Evolutionary conservation across 2,797 vertebrate genomes (phyloP), one percentile per base, ranked within the genome.

Genomic region (Xenops minutus): DNA sequence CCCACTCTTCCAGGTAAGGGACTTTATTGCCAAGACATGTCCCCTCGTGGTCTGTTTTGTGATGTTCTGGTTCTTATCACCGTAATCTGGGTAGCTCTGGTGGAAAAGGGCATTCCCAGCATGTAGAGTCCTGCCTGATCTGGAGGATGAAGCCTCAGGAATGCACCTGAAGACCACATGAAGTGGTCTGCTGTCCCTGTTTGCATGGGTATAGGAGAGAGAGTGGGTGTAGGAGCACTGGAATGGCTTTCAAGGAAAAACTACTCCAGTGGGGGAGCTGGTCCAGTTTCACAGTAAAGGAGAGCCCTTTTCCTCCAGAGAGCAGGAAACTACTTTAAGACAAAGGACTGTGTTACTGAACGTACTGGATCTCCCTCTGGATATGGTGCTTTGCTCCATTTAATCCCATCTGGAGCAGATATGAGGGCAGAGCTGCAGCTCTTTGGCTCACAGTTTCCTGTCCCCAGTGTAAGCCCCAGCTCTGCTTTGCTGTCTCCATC

Each of bases 1-100:
- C 96, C 49, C 97, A 84, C 69, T 76, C 97, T 14, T 96, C 96
- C 97, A 98, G 99, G 99, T 99, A 98, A 98, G 61, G 14, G 11
- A 4, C 36, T 59, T 51, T 0, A 10, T 23, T 16, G 41, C 23
- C 41, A 44, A 49, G 26, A 16, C 9, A 6, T 44, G 29, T 56
- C 32, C 22, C 19, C 24, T 69, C 1, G 0, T 36, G 41, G 12
- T 51, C n/a, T 27, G 51, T 46, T 37, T 14, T 10, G 58, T 73
- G 62, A 8, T 9, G 3, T 30, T 46, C 16, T 46, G 2, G 8
- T 15, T 41, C 51, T 67, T 43, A 34, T n/a, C 51, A 2, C 43
- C 44, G 18, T 48, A 59, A 56, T 32, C 32, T 13, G 7, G 22
- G 16, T 71, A 32, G 20, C 13, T 71, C 58, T 86, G 58, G 6